Conservation (phyloP, 2,797 vertebrate genomes). For the Gallinago stenura region DNA sequence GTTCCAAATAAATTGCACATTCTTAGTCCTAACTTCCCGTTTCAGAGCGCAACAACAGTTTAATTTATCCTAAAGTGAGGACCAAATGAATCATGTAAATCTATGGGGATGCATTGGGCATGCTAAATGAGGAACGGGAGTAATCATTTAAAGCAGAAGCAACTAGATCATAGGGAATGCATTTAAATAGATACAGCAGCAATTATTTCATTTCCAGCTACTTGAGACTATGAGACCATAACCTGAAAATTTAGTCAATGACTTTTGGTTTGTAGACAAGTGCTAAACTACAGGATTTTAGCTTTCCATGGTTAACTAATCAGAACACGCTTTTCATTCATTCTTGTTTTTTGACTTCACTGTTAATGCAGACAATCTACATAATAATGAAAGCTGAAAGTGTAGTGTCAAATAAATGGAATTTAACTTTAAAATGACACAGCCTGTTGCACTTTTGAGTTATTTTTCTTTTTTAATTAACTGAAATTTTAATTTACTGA, state of each 20-base stretch:
- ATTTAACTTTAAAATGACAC: background rate
- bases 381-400: background rate
- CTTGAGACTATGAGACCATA: background rate
- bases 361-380: constrained; percentile 21
- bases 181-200: background rate
- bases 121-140: background rate
- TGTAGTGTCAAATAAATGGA: background rate
- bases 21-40: background rate
- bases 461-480: constrained; percentile 6
- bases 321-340: background rate
- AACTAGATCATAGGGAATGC: background rate
- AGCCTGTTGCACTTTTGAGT: background rate
- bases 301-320: background rate
- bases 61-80: background rate
- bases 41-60: background rate
- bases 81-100: background rate
- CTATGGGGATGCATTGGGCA: background rate
- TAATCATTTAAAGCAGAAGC: background rate
- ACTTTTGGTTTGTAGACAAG: background rate
- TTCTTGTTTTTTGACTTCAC: background rate
- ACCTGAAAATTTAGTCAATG: constrained; percentile 1
- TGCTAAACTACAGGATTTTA: background rate
- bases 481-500: background rate
- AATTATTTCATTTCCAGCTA: background rate
- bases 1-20: background rate